Conservation (phyloP, 2,797 vertebrate genomes). For the Myotis daubentonii region DNA sequence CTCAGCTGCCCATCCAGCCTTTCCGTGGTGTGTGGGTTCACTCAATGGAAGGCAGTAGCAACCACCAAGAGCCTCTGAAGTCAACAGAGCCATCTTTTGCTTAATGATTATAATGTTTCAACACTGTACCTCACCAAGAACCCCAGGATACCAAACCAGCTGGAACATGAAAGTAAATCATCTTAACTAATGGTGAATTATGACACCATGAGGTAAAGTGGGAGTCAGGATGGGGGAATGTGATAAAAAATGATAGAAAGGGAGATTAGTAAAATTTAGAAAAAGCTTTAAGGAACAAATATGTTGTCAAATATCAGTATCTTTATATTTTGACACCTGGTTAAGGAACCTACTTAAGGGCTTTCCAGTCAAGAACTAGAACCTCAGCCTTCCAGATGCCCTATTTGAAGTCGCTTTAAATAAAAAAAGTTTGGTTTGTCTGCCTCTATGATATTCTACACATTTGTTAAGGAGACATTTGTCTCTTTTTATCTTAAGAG, state of each 20-base stretch:
- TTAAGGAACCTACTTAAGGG: background rate
- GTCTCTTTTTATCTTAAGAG: conserved; percentile 12
- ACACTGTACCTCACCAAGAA: background rate
- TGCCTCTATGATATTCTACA: background rate
- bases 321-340: background rate
- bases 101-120: background rate
- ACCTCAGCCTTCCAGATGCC: background rate
- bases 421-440: background rate
- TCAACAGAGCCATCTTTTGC: background rate
- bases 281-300: background rate
- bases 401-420: background rate
- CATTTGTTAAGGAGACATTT: conserved; percentile 36
- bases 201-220: background rate
- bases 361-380: conserved; percentile 2
- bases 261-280: background rate
- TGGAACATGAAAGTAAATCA: background rate
- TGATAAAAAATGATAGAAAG: background rate
- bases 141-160: background rate
- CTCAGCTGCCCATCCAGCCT: background rate
- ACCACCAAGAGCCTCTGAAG: background rate
- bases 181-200: conserved; percentile 11
- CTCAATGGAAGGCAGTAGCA: background rate
- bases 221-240: background rate
- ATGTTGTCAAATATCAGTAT: background rate
- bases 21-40: background rate